Evolutionary conservation across 2,113 vertebrate species (phyloP).

Genomic region (Marmota monax): DNA sequence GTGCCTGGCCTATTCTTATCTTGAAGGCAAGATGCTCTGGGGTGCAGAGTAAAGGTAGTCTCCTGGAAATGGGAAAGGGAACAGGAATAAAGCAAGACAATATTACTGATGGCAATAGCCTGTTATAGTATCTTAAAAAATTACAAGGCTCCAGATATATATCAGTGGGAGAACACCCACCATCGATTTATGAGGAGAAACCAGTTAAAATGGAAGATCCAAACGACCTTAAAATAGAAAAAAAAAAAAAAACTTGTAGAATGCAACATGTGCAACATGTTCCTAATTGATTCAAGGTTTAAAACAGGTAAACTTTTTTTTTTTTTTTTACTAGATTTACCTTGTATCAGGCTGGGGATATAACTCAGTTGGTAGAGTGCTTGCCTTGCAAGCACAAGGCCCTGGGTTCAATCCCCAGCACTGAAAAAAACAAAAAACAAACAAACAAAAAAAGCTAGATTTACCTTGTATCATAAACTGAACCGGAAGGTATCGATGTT

Average conservation of each 20-base stretch:
- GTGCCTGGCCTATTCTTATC: too few species aligned
- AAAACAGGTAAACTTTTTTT: neutral
- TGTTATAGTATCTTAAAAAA: neutral
- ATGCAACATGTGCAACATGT: neutral
- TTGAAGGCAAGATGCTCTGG: too few species aligned
- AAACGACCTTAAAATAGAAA: neutral
- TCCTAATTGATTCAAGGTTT: neutral
- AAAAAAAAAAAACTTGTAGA: neutral
- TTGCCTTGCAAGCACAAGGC: too few species aligned
- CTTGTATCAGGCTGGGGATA: neutral
- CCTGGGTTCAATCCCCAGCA: too few species aligned
- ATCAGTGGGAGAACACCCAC: neutral
- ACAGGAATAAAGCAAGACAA: too few species aligned
- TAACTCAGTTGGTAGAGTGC: too few species aligned
- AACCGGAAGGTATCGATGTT: neutral
- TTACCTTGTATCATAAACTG: neutral
- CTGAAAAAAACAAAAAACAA: too few species aligned
- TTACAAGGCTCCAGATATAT: neutral
- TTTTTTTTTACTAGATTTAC: neutral
- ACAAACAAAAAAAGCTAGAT: neutral
- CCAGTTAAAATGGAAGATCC: neutral
- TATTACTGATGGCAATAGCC: too few species aligned
- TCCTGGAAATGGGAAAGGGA: too few species aligned
- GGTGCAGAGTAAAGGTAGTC: too few species aligned
- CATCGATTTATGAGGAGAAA: conserved; percentile 32